Evolutionary conservation across 2,888 invertebrate species (phyloP), one percentile per base, ranked within the genome.

Genomic region (Pterostichus niger): DNA sequence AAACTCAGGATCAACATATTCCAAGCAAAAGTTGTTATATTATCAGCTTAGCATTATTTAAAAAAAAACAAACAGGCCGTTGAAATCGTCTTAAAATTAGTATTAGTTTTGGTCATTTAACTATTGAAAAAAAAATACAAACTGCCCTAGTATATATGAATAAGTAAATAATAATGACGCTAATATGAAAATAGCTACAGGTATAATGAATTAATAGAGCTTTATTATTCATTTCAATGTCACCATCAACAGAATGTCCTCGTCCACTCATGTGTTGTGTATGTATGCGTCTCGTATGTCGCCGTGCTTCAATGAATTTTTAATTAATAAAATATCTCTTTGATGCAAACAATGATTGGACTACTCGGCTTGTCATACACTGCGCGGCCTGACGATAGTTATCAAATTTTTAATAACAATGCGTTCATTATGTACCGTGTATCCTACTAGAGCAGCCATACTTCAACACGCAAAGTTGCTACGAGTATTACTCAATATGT

Each of bases 251-350:
- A 40, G 35, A 59, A 59, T 59, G 40, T 35, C 31, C 31, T 11
- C 59, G 6, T 9, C 2, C 24, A 4, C 11, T 11, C 17, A 17
- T n/a, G 35, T 71, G 44, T 71, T 11, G n/a, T 52, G 64, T 64
- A 68, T 68, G 13, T 31, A 24, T 13, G 76, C 7, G n/a, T n/a
- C 11, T 9, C n/a, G 64, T 44, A 71, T 54, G 56, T 52, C 75
- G 9, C 33, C 17, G 76, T 54, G 35, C 35, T 11, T 54, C 56
- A 56, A 76, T 76, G 76, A 76, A 76, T 76, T 76, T 76, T 76
- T 76, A 76, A 76, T 76, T 76, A 76, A 76, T 76, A 76, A 76
- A 76, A 76, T 54, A 40, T 76, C 40, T 76, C 76, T 76, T 76
- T 76, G 52, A 76, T 76, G 76, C 56, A 76, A 76, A 76, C 76